Base-by-base conservation (phyloP, 2,888 invertebrate genomes). In the Trachelus stipa region DNA sequence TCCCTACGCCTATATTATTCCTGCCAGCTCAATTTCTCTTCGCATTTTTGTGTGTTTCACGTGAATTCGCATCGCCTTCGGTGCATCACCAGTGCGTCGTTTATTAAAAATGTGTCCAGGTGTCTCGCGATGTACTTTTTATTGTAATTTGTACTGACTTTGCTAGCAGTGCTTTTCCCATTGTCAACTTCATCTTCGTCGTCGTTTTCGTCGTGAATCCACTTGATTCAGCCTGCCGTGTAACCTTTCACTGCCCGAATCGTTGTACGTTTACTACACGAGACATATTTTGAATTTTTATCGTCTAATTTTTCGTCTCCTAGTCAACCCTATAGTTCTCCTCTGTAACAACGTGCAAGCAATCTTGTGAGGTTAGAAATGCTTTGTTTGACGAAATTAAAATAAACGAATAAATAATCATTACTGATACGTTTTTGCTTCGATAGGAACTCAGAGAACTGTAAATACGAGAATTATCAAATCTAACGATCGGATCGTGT, bases 191-290 rank as follows among this genome's bases (percentile, higher is more conserved):
- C 76, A 37, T 78, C 56, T 33, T 68, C 34, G 11, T 74, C 78
- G 33, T 31, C 56, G 3, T 40, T 15, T 12, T 40, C 37, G 37
- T 37, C 56, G 56, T 56, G 56, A 23, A 23, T 56, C 23, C 56
- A 23, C 56, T 56, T 23, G 9, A 71, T 33, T 71, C 71, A 69
- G 23, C 71, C 73, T 56, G 34, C 68, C 30, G 73, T 34, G 73
- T 77, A 81, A 80, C 82, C 79, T 76, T 79, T 73, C 80, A 79
- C 80, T 82, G 80, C 81, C 80, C 31, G 77, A 78, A 78, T 77
- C 79, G 75, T 79, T 6, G 56, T 56, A 56, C 56, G 56, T 56
- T 23, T 23, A 9, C 56, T 23, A 56, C 56, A 56, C 23, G 56
- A 56, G 9, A 56, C 23, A 9, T 56, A 56, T 56, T 40, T 40